These are phyloP conservation scores for Vespertilio murinus DNA, from an alignment of 2,797 vertebrate genomes.

Conservation along the genomic window DNA sequence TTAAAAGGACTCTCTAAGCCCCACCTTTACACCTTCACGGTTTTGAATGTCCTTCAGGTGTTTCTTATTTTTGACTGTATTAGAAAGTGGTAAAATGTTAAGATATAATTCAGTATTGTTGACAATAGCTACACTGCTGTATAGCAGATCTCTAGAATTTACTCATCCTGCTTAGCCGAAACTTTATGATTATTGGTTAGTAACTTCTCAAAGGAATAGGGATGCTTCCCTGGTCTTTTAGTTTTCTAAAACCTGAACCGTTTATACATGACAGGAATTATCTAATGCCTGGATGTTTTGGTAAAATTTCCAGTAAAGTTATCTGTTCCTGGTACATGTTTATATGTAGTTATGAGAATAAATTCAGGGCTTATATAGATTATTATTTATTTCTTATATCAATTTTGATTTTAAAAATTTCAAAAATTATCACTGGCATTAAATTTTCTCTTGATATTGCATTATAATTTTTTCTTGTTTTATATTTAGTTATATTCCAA, in stretches of 20 bases:
- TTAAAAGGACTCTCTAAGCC: neutral
- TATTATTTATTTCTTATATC: neutral
- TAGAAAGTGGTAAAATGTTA: no score
- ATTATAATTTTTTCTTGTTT: neutral
- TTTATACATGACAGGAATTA: neutral
- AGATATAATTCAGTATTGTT: no score
- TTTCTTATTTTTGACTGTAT: neutral
- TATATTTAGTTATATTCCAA: neutral
- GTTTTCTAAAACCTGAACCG: neutral
- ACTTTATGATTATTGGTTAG: neutral
- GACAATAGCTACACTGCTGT: rapidly evolving
- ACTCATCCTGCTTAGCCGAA: no score
- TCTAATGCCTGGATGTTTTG: neutral
- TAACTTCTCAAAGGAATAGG: neutral
- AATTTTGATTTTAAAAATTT: neutral
- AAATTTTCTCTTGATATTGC: neutral
- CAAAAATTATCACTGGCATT: neutral
- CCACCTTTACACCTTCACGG: rapidly evolving
- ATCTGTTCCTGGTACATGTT: neutral
- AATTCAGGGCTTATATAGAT: neutral
- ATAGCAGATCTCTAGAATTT: neutral
- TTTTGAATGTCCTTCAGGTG: neutral
- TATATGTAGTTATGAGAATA: neutral
- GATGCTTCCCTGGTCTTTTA: neutral
- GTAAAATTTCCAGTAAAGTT: neutral